Conservation (phyloP, 2,113 vertebrate genomes). For the Toxostoma redivivum region DNA sequence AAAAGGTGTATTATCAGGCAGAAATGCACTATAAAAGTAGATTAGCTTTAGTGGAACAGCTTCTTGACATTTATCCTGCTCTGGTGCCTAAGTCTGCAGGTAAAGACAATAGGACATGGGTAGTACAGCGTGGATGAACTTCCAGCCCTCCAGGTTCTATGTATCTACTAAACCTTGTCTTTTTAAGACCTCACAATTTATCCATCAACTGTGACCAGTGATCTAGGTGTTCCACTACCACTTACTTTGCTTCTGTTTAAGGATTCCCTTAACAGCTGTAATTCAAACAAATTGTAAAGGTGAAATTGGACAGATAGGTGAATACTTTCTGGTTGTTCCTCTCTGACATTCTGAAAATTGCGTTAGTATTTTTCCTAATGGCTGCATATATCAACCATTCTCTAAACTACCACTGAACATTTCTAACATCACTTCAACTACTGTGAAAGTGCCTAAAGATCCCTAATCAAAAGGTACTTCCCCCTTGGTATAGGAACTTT, state of each 20-base stretch:
- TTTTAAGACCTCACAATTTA: background rate
- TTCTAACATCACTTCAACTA: background rate
- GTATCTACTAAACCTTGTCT: background rate
- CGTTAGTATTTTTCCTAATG: background rate
- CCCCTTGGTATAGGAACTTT: background rate
- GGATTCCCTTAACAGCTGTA: background rate
- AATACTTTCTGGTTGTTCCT: background rate
- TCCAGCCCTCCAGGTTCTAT: background rate
- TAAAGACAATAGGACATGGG: background rate
- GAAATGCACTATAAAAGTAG: background rate
- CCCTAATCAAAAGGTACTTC: background rate
- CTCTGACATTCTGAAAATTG: background rate
- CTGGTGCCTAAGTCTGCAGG: background rate
- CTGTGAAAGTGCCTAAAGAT: background rate
- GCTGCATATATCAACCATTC: background rate
- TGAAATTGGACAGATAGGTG: background rate
- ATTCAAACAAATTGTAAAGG: background rate
- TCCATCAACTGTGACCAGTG: background rate
- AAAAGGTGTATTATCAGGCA: background rate
- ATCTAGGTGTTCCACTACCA: background rate
- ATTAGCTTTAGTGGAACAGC: background rate
- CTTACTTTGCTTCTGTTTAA: background rate
- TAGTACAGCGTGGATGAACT: background rate
- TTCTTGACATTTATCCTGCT: background rate
- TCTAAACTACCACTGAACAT: fast-evolving